Percentiles rank a stretch among this genome's conserved stretches.
phyloP scores from a whole-genome alignment of 2,113 vertebrate genomes.

The Psophia crepitans region DNA sequence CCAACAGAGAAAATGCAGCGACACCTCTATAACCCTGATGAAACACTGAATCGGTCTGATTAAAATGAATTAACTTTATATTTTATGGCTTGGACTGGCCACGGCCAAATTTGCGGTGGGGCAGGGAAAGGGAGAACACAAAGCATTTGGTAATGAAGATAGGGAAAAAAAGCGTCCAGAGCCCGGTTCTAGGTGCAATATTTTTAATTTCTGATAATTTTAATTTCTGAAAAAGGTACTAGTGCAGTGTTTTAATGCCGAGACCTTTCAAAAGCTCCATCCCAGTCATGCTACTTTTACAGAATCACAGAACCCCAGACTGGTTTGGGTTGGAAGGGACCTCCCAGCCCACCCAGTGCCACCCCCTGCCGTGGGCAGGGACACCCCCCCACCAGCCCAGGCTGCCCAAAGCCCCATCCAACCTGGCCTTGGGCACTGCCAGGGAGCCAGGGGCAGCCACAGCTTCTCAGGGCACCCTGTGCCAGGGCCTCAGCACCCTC shows the following conservation, averaged over 20 bases:
- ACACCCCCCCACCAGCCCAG: too few relatives aligned
- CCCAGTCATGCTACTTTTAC: neutral
- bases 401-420: too few relatives aligned
- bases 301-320: too few relatives aligned
- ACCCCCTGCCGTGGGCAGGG: too few relatives aligned
- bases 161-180: neutral
- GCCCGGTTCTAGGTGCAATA: neutral
- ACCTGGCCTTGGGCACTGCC: too few relatives aligned
- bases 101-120: fast-evolving
- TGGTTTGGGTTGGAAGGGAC: too few relatives aligned
- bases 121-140: neutral
- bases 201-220: neutral
- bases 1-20: fast-evolving
- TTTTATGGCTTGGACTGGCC: neutral
- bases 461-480: too few relatives aligned
- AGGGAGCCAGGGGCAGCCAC: too few relatives aligned
- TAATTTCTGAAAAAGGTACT: neutral
- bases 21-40: neutral
- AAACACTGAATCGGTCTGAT: neutral
- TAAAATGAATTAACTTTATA: neutral
- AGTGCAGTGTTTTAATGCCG: neutral
- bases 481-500: too few relatives aligned
- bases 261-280: neutral
- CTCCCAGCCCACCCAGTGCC: too few relatives aligned
- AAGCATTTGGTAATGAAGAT: neutral